Base-by-base conservation (phyloP, 2,888 invertebrate genomes). In the Meganola albula region DNA sequence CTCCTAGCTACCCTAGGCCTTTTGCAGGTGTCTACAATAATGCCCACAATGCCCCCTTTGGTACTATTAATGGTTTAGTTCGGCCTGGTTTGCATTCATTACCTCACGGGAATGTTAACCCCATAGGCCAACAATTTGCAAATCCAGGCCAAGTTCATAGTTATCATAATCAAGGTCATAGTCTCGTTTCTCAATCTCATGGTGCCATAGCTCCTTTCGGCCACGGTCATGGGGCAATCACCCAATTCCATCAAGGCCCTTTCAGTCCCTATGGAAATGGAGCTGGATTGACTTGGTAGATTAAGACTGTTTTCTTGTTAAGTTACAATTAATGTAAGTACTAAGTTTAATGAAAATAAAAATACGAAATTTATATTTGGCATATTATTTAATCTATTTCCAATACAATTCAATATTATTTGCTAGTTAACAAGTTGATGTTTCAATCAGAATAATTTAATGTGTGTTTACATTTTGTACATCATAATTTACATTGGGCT, bases 251-350 rank as follows among this genome's bases (percentile, higher is more conserved):
- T 4, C 44, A 46, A 18, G 49, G 46, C 18, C 40, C 34, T 10
- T 27, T 31, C 1, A 37, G 28, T 4, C 21, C 53, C 10, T 27
- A 32, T 9, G 38, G 37, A 18, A 8, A 30, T 5, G 49, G 44
- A 26, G 30, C 38, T 34, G 42, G 40, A 4, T 34, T 37, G 20
- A 34, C 38, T 11, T 54, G 54, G 54, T 54, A 11, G 52, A 29
- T 2, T 25, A 34, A 24, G 42, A 55, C 40, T 48, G 40, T 12
- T n/a, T n/a, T n/a, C n/a, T n/a, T 34, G 16, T 14, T 39, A 24
- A 48, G 48, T 54, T 48, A 16, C 6, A 6, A 53, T 53, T 37
- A 31, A 44, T n/a, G n/a, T n/a, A n/a, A n/a, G n/a, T n/a, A n/a
- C n/a, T n/a, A n/a, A n/a, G n/a, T 24, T 21, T 34, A 34, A 46